Evolutionary conservation across 2,888 invertebrate genomes (phyloP), one percentile per base, ranked within the genome.

Genomic region (Polia nebulosa): DNA sequence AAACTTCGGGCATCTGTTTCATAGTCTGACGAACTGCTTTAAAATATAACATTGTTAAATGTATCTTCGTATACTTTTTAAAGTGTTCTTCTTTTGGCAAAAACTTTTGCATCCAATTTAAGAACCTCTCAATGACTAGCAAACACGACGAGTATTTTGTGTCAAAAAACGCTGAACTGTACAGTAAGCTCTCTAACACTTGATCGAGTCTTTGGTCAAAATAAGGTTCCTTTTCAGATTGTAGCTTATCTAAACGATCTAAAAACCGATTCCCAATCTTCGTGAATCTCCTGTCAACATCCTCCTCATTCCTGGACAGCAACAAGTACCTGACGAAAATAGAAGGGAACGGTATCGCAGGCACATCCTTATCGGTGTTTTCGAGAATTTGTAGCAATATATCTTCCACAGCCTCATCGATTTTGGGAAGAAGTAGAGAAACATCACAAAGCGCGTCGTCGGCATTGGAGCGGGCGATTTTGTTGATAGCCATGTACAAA

Each of bases 31-130:
- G 84, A 9, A 93, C 80, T 2, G 92, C 78, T 72, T 90, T 92
- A 52, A 77, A 90, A 74, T 89, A 93, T 27, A 91, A 73, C 89
- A 92, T 92, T 0, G 85, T 91, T 20, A 91, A 74, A 76, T 92
- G 90, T 60, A 93, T 69, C 15, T 75, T 66, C 0, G 83, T 84
- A 62, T 90, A 91, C 34, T 53, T 76, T 3, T 77, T 59, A 17
- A 93, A 90, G 59, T 90, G 66, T 61, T 83, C 67, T 51, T 92
- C 90, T 39, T 89, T 80, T 0, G 90, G 88, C 57, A 92, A 70
- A 36, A 89, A 63, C 17, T 72, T 83, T 6, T 85, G 85, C 80
- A 93, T 78, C 80, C 89, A 89, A 44, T 62, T 74, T 1, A 85
- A 65, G 22, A 92, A 73, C 39, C 70, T 83, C 64, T 91, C 87